A percentile compares a stretch with the other conserved stretches of the same genome.
These are phyloP conservation scores for Macropus fuliginosus DNA, from an alignment of 2,797 vertebrate species.

Conservation along the genomic window DNA sequence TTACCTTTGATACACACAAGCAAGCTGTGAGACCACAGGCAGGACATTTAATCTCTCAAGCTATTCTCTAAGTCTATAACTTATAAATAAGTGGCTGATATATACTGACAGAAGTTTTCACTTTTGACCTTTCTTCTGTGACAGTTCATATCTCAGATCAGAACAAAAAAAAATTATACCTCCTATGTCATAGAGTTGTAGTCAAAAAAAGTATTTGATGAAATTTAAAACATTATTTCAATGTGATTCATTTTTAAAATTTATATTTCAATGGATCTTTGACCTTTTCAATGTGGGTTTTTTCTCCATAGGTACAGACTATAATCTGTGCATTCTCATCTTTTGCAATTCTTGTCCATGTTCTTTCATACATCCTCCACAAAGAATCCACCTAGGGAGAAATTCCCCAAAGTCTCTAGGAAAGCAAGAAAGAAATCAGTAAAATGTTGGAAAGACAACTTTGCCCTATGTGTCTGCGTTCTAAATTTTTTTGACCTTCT, in stretches of 20 bases:
- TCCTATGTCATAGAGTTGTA: neutral
- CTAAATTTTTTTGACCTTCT: neutral
- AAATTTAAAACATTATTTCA: neutral
- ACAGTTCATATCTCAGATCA: neutral
- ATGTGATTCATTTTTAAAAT: neutral
- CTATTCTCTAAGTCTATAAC: neutral
- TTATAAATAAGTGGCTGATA: neutral
- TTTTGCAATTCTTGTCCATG: neutral
- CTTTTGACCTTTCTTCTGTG: neutral
- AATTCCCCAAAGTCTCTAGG: neutral
- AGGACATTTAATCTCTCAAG: neutral
- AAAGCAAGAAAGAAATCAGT: neutral
- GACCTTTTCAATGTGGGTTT: neutral
- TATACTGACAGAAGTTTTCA: neutral
- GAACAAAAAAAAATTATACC: neutral
- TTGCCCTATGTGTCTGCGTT: neutral
- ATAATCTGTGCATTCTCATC: neutral
- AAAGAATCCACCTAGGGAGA: neutral
- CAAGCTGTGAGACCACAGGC: neutral
- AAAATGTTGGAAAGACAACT: neutral
- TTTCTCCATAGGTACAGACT: neutral
- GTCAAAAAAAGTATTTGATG: neutral
- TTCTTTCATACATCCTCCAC: neutral
- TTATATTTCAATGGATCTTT: neutral
- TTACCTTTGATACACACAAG: neutral